Base-by-base conservation (phyloP, 2,797 vertebrate species). In the Enteromius anoplus region DNA sequence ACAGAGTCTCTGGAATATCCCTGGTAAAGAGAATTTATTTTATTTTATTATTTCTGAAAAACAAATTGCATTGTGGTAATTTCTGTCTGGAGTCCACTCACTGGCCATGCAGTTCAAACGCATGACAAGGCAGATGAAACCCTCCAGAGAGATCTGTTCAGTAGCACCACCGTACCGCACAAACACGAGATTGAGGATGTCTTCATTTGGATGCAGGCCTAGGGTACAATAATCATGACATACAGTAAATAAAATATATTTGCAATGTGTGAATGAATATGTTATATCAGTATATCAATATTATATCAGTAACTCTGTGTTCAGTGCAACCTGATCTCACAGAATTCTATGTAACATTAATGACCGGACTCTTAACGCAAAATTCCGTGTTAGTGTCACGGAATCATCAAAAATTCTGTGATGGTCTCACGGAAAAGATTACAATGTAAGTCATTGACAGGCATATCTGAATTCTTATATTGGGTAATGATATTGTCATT, bases 121-220 rank as follows among this genome's bases (percentile, higher is more conserved):
- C 86, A 96, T 91, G 85, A 94, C 88, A 49, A 97, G 92, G 80
- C 85, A 93, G 81, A 96, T 93, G 87, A 96, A 98, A 85, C 86
- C 95, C 87, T 96, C 94, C 70, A 97, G 93, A 37, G 93, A 90
- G 37, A 95, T 92, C 85, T 91, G 88, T 85, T 92, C 91, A 80
- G 90, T 84, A 0, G 93, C 86, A 58, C 92, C 85, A 0, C 95
- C 92, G 0, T 95, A 96, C 70, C 94, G 91, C 84, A 94, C 81
- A 8, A 90, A 91, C 89, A 93, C 90, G 66, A 93, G 86, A 82
- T 91, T 93, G 85, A 91, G 94, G 78, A 93, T n/a, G 19, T 75
- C 66, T 66, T 89, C 88, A 21, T 75, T 88, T 7, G 88, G 17
- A 17, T 5, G 87, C 40, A 75, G 72, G 69, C 92, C 94, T 95